Percentiles rank a stretch among this genome's conserved stretches.
phyloP scores from a whole-genome alignment of 2,797 vertebrate species.

The Chaetophractus vellerosus region DNA sequence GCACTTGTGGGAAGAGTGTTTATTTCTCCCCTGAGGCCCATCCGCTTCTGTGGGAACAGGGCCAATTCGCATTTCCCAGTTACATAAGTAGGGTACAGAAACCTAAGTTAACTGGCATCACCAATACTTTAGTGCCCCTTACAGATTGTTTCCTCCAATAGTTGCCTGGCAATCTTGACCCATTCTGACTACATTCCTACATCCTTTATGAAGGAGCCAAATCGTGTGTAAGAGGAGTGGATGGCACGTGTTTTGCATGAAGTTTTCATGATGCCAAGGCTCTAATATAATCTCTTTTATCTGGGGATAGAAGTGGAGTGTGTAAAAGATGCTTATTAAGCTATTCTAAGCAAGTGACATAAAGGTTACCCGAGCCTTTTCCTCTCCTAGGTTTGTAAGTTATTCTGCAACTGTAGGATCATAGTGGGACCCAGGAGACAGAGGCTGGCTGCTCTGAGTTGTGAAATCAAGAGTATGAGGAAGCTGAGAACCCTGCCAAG shows the following conservation, averaged over 20 bases:
- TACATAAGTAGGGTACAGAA: neutral
- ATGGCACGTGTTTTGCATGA: neutral
- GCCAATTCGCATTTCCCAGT: neutral
- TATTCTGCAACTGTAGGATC: neutral
- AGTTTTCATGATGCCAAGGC: neutral
- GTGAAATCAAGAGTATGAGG: neutral
- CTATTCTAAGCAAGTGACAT: slow-evolving; percentile 30
- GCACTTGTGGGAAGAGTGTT: too few species aligned
- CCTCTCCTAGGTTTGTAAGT: neutral
- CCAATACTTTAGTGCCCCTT: neutral
- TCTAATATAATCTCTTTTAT: slow-evolving; percentile 21
- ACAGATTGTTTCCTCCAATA: neutral
- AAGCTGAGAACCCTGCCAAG: neutral
- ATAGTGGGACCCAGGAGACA: neutral
- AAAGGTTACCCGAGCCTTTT: slow-evolving; percentile 14
- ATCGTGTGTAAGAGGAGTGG: neutral
- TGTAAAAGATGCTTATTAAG: slow-evolving; percentile 3
- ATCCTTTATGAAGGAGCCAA: slow-evolving; percentile 29
- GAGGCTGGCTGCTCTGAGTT: neutral
- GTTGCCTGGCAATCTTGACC: slow-evolving; percentile 20
- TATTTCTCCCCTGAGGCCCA: too few species aligned
- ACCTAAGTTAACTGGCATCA: neutral
- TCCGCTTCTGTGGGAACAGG: neutral
- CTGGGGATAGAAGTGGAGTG: neutral
- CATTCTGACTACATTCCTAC: slow-evolving; percentile 7